phyloP scores from a whole-genome alignment of 2,113 vertebrate species.

The Ochotona curzoniae region DNA sequence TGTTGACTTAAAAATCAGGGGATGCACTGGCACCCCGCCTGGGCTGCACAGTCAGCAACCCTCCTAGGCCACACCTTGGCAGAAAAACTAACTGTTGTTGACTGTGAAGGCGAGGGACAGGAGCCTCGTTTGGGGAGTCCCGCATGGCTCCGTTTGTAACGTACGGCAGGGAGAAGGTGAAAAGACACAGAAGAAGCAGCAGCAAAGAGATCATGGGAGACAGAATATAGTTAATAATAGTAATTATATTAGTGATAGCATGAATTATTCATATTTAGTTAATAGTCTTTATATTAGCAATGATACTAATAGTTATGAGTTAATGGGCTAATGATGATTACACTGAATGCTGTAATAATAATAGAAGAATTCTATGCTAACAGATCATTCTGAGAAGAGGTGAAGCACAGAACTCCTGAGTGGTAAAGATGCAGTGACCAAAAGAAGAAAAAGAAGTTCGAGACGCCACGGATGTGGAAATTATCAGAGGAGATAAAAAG shows the following conservation, averaged over 20 bases:
- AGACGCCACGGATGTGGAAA: not conserved
- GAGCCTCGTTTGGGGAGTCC: not conserved
- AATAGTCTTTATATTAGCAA: slow-evolving; percentile 60
- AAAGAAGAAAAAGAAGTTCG: no score
- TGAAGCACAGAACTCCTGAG: not conserved
- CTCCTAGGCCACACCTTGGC: not conserved
- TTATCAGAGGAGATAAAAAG: no score
- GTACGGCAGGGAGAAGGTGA: not conserved
- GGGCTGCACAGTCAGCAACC: rapidly evolving
- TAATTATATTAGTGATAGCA: slow-evolving; percentile 65
- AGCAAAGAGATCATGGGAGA: slow-evolving; percentile 35
- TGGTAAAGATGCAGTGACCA: rapidly evolving
- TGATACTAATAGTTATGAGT: slow-evolving; percentile 44
- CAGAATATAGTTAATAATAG: slow-evolving; percentile 42
- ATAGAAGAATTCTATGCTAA: slow-evolving; percentile 29
- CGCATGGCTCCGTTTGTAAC: not conserved
- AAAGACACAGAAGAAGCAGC: not conserved
- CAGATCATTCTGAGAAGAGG: slow-evolving; percentile 17
- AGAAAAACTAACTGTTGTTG: rapidly evolving
- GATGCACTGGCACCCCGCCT: rapidly evolving
- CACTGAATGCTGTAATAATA: slow-evolving; percentile 56
- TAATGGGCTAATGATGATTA: slow-evolving; percentile 66
- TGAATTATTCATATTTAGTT: slow-evolving; percentile 73
- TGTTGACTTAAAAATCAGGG: not conserved
- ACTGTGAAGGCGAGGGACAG: not conserved